Percentiles rank a stretch among this genome's conserved stretches.
phyloP scores from a whole-genome alignment of 2,797 vertebrate genomes.

The Allobates femoralis region DNA sequence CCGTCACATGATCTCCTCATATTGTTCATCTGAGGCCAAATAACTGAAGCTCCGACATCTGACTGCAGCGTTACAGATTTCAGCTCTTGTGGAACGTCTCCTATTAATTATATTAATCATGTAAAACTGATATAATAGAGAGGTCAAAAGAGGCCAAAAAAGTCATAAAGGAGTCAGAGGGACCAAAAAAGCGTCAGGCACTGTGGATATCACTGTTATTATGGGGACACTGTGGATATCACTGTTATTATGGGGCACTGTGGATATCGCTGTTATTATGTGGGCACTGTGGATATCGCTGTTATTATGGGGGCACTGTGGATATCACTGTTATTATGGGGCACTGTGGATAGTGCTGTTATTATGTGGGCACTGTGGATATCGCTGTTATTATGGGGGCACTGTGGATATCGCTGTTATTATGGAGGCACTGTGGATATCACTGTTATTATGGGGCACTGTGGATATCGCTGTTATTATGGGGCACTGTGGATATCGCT shows the following conservation, averaged over 20 bases:
- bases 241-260: background rate
- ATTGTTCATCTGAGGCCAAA: background rate
- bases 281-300: no score
- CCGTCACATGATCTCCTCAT: background rate
- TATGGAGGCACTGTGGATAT: background rate
- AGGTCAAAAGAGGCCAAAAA: background rate
- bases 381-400: background rate
- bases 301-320: no score
- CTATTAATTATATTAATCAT: conserved; percentile 25
- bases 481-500: no score
- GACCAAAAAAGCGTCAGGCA: background rate
- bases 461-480: no score
- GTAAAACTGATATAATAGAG: background rate
- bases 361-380: no score
- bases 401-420: background rate
- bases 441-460: no score
- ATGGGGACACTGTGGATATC: background rate
- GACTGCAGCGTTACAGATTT: conserved; percentile 12
- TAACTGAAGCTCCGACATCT: background rate
- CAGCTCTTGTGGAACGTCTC: background rate
- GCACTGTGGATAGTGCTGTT: no score
- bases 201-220: background rate
- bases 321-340: no score
- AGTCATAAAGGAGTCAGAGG: background rate
- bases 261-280: no score